Percentiles rank a stretch among this genome's conserved stretches.
These are phyloP conservation scores for Ectropis grisescens DNA, from an alignment of 1,140 invertebrate genomes.

Conservation along the genomic window DNA sequence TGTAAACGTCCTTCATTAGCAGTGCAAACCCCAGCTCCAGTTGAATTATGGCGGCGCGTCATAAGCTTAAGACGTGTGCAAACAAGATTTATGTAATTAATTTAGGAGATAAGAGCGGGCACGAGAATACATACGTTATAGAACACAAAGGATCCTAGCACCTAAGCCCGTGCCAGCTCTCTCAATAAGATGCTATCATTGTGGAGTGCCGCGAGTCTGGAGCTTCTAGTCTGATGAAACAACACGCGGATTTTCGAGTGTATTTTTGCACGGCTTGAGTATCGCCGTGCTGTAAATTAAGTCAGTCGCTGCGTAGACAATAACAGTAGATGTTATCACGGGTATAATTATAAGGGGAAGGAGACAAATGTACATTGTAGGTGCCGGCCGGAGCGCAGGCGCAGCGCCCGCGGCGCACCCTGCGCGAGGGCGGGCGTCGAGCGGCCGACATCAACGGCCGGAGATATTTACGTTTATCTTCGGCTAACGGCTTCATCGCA, in stretches of 20 bases:
- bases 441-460: conserved; percentile 42
- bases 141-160: conserved; percentile 40
- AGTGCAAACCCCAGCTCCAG: conserved; percentile 47
- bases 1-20: conserved; percentile 55
- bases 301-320: conserved; percentile 5
- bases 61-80: conserved; percentile 67
- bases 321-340: conserved; percentile 11
- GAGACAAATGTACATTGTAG: conserved; percentile 9
- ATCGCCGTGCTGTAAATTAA: too few species aligned
- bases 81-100: conserved; percentile 71
- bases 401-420: neutral
- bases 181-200: conserved; percentile 3
- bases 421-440: conserved; percentile 13
- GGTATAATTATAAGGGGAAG: conserved; percentile 14
- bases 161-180: conserved; percentile 1
- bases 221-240: too few species aligned
- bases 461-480: conserved; percentile 69
- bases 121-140: conserved; percentile 46
- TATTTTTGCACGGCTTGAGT: too few species aligned
- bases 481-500: conserved; percentile 67
- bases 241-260: too few species aligned
- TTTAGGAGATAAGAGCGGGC: conserved; percentile 62
- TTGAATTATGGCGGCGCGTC: conserved; percentile 61
- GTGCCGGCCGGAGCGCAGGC: conserved; percentile 3
- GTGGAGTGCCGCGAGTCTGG: neutral